Base-by-base conservation (phyloP, 2,797 vertebrate genomes). In the Sebastes goodei region DNA sequence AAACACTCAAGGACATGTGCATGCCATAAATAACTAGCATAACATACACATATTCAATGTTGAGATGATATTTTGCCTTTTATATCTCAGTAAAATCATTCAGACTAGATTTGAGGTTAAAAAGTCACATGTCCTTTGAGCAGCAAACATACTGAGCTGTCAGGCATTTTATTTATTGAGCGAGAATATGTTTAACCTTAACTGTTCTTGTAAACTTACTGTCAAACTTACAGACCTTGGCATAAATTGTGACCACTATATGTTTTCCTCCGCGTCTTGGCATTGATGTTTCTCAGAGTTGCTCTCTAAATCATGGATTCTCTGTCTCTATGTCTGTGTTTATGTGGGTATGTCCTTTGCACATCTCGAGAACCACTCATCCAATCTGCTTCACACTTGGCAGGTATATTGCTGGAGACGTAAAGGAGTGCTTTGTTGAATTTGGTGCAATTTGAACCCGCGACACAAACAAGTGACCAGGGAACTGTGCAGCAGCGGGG, bases 181-280 rank as follows among this genome's bases (percentile, higher is more conserved):
- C 10, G 8, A 70, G 23, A 73, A 55, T 71, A 30, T 15, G 12
- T 63, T 81, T 80, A 64, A 81, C 81, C 74, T 83, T 62, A 66
- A 88, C 49, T 35, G 11, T 23, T 56, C 21, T 38, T 67, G 30
- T 62, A 27, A 66, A 73, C 32, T 60, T 77, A 9, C 42, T 59
- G 25, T 83, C 63, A 55, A 33, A 38, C 46, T 25, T 4, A 1
- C 46, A 70, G 63, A 77, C 42, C 23, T 29, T 15, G 33, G 17
- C 38, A 33, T 21, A 25, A 38, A 55, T 52, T 52, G 56, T 23
- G n/a, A 9, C 64, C 15, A 23, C 65, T 15, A 21, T 21, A 6
- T 17, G 56, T 49, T 86, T 72, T 76, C 30, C 29, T 66, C 63
- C 35, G 14, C 11, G 62, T 66, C 30, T 74, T 23, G 7, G 33